Conservation (phyloP, 2,797 vertebrate genomes). For the Macropodus opercularis region DNA sequence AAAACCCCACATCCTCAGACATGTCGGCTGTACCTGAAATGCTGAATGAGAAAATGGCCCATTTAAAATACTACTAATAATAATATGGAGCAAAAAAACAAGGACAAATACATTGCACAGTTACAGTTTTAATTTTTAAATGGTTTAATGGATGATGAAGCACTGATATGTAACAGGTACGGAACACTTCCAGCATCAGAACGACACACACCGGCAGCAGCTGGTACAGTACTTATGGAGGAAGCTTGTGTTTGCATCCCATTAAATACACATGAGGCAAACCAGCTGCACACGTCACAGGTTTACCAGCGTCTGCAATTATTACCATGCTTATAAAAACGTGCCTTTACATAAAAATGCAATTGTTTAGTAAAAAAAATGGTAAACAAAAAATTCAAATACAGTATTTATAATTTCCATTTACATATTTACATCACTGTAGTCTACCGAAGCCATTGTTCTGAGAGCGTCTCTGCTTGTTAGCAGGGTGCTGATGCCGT, state of each 20-base stretch:
- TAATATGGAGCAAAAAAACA: slow-evolving; percentile 8
- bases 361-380: slow-evolving; percentile 46
- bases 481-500: slow-evolving; percentile 65
- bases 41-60: not conserved
- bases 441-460: too few species aligned
- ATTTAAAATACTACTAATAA: too few species aligned
- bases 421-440: slow-evolving; percentile 81
- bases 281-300: too few species aligned
- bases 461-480: slow-evolving; percentile 25
- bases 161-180: slow-evolving; percentile 63
- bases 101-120: slow-evolving; percentile 19
- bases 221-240: slow-evolving; percentile 25
- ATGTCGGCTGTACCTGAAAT: not conserved
- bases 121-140: slow-evolving; percentile 17
- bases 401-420: slow-evolving; percentile 66
- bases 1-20: not conserved
- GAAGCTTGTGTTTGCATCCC: slow-evolving; percentile 19
- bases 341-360: slow-evolving; percentile 46
- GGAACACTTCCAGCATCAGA: slow-evolving; percentile 50
- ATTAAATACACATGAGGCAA: slow-evolving; percentile 41
- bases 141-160: slow-evolving; percentile 64
- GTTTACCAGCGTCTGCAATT: slow-evolving; percentile 44
- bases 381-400: slow-evolving; percentile 49
- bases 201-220: too few species aligned
- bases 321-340: too few species aligned